Base-by-base conservation (phyloP, 2,797 vertebrate species). In the Pelochelys cantorii region DNA sequence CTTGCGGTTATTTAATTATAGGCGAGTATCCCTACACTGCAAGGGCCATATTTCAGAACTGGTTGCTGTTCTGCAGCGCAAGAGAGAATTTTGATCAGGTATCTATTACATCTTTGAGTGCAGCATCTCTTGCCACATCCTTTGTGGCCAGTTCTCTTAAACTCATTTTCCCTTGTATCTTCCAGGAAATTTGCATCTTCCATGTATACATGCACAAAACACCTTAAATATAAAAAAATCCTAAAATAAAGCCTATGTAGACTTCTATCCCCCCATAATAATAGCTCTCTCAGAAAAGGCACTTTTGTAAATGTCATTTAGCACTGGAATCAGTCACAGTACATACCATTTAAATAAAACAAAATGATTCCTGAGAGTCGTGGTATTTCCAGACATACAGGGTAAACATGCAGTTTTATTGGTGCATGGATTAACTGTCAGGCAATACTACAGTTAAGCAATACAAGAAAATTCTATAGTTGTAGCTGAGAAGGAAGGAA, bases 301-400 rank as follows among this genome's bases (percentile, higher is more conserved):
- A 90, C 95, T 95, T 97, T 34, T 59, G 88, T 85, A 93, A 97
- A 95, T 96, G 94, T 94, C 93, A 95, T 52, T 95, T 94, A 91
- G 89, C 81, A 3, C 87, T 87, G 92, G 93, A 96, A 97, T 95
- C 93, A 94, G 90, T 94, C 0, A 65, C 53, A 83, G 60, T 59
- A 74, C 94, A 7, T 95, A 96, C 74, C 93, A 94, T 95, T 97
- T 95, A 95, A 96, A 95, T 95, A 87, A 89, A 93, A 93, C 90
- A 92, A 95, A 96, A 90, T 89, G 86, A 94, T 94, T 97, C 92
- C 95, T 96, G 78, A 83, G 95, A 96, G 94, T 85, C 95, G 0
- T 94, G 90, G 88, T 96, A 97, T 97, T 97, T 97, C 94, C 86
- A 94, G 91, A 92, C 81, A 94, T 94, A 78, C 91, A 96, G 57